Evolutionary conservation across 1,140 invertebrate species (phyloP).

Genomic region (Panagrolaimus sp.): DNA sequence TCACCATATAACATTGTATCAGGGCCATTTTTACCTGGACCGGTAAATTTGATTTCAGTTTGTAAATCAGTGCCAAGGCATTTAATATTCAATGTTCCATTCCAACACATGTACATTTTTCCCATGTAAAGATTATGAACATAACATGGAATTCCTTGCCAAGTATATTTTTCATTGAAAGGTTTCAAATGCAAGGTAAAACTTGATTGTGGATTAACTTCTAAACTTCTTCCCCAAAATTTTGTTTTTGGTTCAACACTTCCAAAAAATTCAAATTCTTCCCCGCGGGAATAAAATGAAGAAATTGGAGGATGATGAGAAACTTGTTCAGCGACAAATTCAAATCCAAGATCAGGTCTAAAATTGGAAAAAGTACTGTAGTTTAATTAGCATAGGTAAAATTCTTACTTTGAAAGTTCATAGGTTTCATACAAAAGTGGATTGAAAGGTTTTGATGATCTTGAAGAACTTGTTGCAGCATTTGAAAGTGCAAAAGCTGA

Average conservation of each 20-base stretch:
- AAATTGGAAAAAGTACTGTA: conserved; percentile 17
- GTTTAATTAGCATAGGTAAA: too few species aligned
- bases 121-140: conserved; percentile 94
- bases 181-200: conserved; percentile 63
- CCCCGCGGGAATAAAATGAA: conserved; percentile 69
- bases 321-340: conserved; percentile 91
- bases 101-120: conserved; percentile 89
- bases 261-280: conserved; percentile 80
- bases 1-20: conserved; percentile 12
- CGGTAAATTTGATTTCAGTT: conserved; percentile 10
- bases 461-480: conserved; percentile 83
- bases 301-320: conserved; percentile 88
- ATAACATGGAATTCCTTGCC: conserved; percentile 89
- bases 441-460: conserved; percentile 67
- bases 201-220: background rate
- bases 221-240: conserved; percentile 62
- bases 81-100: conserved; percentile 7
- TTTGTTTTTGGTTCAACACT: conserved; percentile 71
- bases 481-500: conserved; percentile 86
- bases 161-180: conserved; percentile 82
- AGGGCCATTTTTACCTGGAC: background rate
- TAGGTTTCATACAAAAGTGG: conserved; percentile 65
- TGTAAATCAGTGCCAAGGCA: background rate
- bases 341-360: conserved; percentile 50
- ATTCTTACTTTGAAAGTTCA: conserved; percentile 63